Evolutionary conservation across 2,797 vertebrate species (phyloP), one percentile per base, ranked within the genome.

Genomic region (Coregonus sp.): DNA sequence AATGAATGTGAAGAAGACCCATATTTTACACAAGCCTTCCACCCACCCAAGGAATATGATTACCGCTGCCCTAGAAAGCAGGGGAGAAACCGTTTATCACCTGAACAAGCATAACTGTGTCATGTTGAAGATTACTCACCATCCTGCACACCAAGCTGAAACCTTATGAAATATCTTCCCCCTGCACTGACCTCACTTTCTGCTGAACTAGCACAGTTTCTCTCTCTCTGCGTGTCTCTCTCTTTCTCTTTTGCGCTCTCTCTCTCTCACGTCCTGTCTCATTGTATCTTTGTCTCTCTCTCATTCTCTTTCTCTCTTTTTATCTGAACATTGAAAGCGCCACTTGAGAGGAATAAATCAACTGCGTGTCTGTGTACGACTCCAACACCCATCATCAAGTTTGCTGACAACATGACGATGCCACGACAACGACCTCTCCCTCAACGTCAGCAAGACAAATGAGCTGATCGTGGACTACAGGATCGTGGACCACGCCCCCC

Each of bases 101-200:
- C 92, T 90, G 92, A 93, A 93, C 92, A 92, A 93, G 92, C 93
- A 91, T 91, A 92, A 91, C 87, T 74, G 86, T 92, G 93, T 94
- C 92, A 92, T 88, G 89, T 92, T 69, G 91, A 84, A 87, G 92
- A 94, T 94, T 93, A 93, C 82, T 94, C 92, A 93, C 90, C 72
- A 0, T 78, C 18, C 90, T 82, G 90, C 86, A 11, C 83, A 85
- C 88, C 74, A 71, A 25, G 78, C 87, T 86, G 92, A 89, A 88
- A 80, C 72, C 25, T 85, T 12, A 77, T 92, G 87, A 93, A 92
- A 92, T 91, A 92, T 92, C 86, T 87, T 74, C 86, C 68, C 85
- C 54, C 54, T 59, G 15, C 1, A 33, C 92, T 91, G 91, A 92
- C 90, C 91, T 91, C 88, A 83, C 88, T 87, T 93, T 92, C 86